Evolutionary conservation across 92 coral and sea anemone species (phyloP).

Genomic region (Umimayanthus kanabou): DNA sequence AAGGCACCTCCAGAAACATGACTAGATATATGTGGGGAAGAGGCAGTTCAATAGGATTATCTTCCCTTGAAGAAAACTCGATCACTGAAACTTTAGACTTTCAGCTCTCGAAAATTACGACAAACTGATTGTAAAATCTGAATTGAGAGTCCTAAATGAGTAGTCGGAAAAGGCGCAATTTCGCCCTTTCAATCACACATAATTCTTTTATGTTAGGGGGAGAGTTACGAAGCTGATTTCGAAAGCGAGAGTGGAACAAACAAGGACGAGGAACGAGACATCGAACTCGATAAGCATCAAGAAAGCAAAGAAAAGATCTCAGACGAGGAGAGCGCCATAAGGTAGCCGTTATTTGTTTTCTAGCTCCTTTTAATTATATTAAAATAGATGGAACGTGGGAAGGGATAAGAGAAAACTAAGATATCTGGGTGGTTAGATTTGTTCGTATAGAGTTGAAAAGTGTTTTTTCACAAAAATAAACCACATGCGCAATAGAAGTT

Average conservation of each 20-base stretch:
- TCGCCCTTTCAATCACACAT: not conserved
- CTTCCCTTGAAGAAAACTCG: not conserved
- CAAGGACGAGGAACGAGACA: conserved; percentile 7
- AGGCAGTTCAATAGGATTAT: too few species aligned
- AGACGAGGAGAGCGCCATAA: not conserved
- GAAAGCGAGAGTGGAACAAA: conserved; percentile 36
- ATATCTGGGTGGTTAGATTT: too few species aligned
- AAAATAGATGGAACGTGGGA: not conserved
- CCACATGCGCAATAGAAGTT: too few species aligned
- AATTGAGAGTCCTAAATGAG: not conserved
- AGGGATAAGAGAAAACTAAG: not conserved
- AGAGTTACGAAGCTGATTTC: conserved; percentile 26
- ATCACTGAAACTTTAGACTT: too few species aligned
- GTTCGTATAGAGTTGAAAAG: too few species aligned
- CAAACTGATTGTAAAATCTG: not conserved
- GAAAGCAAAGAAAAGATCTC: not conserved
- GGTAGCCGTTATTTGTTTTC: not conserved
- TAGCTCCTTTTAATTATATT: not conserved
- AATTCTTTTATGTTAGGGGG: not conserved
- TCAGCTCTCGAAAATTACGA: too few species aligned
- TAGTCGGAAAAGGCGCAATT: not conserved
- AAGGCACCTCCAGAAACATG: too few species aligned
- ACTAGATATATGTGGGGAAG: too few species aligned
- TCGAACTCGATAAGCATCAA: not conserved
- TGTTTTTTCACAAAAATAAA: too few species aligned